Conservation (phyloP, 2,888 invertebrate species). For the Ennomos quercinarius region DNA sequence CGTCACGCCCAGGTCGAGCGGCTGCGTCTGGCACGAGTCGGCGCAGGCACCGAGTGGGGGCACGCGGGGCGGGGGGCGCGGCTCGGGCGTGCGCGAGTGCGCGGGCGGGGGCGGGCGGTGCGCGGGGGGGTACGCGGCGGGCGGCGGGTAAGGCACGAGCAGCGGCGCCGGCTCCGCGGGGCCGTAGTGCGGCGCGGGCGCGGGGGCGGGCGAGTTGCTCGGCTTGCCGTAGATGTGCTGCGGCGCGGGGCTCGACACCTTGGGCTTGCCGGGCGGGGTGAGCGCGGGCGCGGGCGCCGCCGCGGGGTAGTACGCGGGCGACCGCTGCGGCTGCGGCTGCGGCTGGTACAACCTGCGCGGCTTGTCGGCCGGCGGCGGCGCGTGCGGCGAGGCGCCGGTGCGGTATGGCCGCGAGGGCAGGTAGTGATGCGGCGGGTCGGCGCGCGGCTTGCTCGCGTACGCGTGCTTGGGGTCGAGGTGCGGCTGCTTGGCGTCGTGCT, state of each 20-base stretch:
- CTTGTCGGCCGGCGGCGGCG: conserved; percentile 84
- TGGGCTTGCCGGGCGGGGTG: conserved; percentile 84
- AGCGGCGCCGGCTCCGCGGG: conserved; percentile 80
- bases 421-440: conserved; percentile 84
- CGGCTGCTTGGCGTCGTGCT: conserved; percentile 89
- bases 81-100: conserved; percentile 82
- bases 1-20: conserved; percentile 90
- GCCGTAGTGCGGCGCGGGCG: conserved; percentile 57
- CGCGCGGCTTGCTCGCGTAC: conserved; percentile 86
- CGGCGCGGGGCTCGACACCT: conserved; percentile 92
- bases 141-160: conserved; percentile 76
- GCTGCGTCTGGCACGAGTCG: conserved; percentile 89
- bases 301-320: conserved; percentile 74
- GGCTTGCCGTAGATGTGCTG: conserved; percentile 90
- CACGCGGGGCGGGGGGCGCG: conserved; percentile 73
- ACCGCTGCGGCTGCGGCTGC: conserved; percentile 90
- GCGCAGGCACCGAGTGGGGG: conserved; percentile 66
- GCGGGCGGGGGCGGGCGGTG: conserved; percentile 85
- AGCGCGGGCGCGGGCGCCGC: conserved; percentile 46
- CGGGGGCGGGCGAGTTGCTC: conserved; percentile 75
- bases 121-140: conserved; percentile 69
- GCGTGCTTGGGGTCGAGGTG: conserved; percentile 85
- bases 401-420: conserved; percentile 80
- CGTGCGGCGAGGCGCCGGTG: conserved; percentile 81
- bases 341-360: conserved; percentile 87